Conservation (phyloP, 30 jellyfish, hydroid and myxozoan genomes). For the Turritopsis rubra region DNA sequence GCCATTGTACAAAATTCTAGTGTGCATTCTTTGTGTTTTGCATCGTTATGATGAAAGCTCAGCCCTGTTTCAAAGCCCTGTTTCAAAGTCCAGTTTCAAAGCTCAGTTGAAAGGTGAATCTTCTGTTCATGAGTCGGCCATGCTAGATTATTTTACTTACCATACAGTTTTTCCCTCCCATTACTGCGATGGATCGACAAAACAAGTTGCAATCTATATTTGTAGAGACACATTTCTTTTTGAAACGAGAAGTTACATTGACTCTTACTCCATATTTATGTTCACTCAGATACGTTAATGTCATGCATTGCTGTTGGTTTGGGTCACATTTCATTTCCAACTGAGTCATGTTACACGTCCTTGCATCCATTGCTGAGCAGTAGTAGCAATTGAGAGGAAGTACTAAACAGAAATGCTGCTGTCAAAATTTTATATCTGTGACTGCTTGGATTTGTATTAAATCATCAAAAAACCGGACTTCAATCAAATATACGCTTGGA, state of each 20-base stretch:
- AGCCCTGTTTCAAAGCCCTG: not conserved
- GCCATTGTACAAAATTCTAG: too few species aligned
- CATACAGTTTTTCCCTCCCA: not conserved
- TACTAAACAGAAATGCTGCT: not conserved
- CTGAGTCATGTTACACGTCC: not conserved
- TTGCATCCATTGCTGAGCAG: not conserved
- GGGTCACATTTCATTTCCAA: not conserved
- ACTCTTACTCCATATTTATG: not conserved
- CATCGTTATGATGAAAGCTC: not conserved
- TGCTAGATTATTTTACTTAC: too few species aligned
- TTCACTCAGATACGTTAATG: not conserved
- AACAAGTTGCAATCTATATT: not conserved
- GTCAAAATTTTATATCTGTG: too few species aligned
- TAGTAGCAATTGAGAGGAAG: not conserved
- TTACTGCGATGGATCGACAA: not conserved
- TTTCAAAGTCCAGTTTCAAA: not conserved
- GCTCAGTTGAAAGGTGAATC: too few species aligned
- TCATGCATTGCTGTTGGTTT: not conserved
- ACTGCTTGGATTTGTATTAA: too few species aligned
- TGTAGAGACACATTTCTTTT: not conserved
- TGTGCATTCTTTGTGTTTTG: too few species aligned
- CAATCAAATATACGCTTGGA: too few species aligned
- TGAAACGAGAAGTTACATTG: not conserved
- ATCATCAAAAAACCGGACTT: too few species aligned
- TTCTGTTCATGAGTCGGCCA: too few species aligned